A percentile compares a stretch with the other conserved stretches of the same genome.
These are phyloP conservation scores for Drosophila macrospina DNA, from an alignment of 2,888 invertebrate genomes.

Conservation along the genomic window DNA sequence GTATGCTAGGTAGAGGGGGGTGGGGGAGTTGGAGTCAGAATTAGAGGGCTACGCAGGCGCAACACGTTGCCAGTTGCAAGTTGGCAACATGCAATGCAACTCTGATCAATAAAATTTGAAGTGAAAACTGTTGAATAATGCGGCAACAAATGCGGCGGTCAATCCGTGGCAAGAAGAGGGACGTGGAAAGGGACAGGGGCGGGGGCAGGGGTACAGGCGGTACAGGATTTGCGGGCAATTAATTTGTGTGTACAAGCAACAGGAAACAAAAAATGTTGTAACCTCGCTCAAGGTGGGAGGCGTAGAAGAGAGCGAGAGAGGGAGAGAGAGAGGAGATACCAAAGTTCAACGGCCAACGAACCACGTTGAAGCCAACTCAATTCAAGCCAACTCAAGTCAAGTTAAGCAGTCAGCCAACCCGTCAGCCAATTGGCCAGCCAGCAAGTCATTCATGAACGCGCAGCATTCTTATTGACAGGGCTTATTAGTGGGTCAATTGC, in stretches of 20 bases:
- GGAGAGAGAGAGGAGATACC: not conserved
- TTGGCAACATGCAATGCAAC: slow-evolving; percentile 34
- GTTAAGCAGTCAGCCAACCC: slow-evolving; percentile 4
- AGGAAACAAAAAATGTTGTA: slow-evolving; percentile 60
- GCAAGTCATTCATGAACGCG: slow-evolving; percentile 48
- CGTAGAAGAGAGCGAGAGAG: no score
- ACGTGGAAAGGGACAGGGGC: not conserved
- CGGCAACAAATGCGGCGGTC: slow-evolving; percentile 39
- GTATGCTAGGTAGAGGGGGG: slow-evolving; percentile 1
- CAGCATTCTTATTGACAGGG: slow-evolving; percentile 71
- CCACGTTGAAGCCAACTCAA: slow-evolving; percentile 4
- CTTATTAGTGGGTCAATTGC: slow-evolving; percentile 79
- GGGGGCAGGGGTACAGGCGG: slow-evolving; percentile 64
- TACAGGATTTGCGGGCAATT: slow-evolving; percentile 85
- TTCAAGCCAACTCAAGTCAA: slow-evolving; percentile 14
- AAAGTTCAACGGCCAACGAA: slow-evolving; percentile 70
- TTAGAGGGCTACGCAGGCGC: slow-evolving; percentile 67
- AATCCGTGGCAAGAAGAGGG: slow-evolving; percentile 2
- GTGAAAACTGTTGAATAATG: slow-evolving; percentile 81
- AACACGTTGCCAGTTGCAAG: slow-evolving; percentile 65
- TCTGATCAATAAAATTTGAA: slow-evolving; percentile 76
- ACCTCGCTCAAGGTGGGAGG: slow-evolving; percentile 5
- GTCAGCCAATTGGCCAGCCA: slow-evolving; percentile 13
- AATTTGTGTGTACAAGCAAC: slow-evolving; percentile 78
- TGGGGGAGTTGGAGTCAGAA: not conserved